Evolutionary conservation across 2,113 vertebrate species (phyloP).

Genomic region (Australoheros scitulus): DNA sequence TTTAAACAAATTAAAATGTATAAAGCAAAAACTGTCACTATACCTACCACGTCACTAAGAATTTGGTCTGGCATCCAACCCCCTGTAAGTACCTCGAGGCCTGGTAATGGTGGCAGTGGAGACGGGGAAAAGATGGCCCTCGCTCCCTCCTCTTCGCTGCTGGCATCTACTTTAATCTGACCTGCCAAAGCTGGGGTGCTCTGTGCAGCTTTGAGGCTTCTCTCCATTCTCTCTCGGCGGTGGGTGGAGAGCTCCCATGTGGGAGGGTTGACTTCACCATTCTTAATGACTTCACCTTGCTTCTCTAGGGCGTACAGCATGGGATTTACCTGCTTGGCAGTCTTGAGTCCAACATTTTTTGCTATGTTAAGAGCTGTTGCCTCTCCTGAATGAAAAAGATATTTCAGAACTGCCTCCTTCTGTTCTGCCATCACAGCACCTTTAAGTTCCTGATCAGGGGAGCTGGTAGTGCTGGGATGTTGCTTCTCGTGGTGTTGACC

Average conservation of each 20-base stretch:
- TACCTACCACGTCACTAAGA: conserved; percentile 41
- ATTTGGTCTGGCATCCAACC: conserved; percentile 38
- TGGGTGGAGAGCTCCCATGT: conserved; percentile 85
- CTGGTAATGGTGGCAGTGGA: conserved; percentile 12
- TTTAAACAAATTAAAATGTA: background rate
- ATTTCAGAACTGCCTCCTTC: conserved; percentile 85
- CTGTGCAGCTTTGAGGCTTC: conserved; percentile 77
- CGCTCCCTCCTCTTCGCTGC: background rate
- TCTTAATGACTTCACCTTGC: conserved; percentile 85
- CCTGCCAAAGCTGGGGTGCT: background rate
- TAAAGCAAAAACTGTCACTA: background rate
- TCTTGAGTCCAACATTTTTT: conserved; percentile 85
- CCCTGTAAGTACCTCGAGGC: conserved; percentile 28
- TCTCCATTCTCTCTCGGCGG: conserved; percentile 86
- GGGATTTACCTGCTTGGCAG: conserved; percentile 83
- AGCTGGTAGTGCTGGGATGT: background rate
- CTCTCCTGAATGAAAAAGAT: conserved; percentile 75
- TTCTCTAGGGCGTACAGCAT: conserved; percentile 86
- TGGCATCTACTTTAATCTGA: background rate
- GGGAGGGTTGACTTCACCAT: conserved; percentile 60
- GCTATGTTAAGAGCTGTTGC: conserved; percentile 85
- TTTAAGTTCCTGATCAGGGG: background rate
- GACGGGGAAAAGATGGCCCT: background rate
- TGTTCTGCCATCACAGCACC: conserved; percentile 81
- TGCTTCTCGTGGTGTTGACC: background rate